Percentiles rank a stretch among this genome's conserved stretches.
Evolutionary conservation across 2,797 vertebrate genomes (phyloP).

Genomic region (Sternotherus odoratus): DNA sequence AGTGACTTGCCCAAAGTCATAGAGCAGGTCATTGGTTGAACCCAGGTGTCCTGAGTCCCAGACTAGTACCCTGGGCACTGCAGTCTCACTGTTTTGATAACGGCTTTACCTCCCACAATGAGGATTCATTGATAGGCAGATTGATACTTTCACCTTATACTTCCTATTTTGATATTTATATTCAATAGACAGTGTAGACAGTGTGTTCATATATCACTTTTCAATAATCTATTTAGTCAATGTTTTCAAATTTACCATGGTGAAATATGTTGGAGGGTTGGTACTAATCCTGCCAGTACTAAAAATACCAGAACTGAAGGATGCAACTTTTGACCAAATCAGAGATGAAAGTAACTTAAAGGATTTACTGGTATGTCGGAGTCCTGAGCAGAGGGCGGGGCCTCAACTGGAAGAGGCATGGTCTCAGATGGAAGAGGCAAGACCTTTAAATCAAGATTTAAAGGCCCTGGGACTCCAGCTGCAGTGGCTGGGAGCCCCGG

Average conservation of each 20-base stretch:
- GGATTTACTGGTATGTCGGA: too few species aligned
- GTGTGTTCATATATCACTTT: not conserved
- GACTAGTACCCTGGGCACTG: not conserved
- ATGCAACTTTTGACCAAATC: not conserved
- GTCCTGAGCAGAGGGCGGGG: too few species aligned
- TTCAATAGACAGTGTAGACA: not conserved
- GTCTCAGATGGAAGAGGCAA: too few species aligned
- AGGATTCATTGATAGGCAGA: not conserved
- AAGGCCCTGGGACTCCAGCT: too few species aligned
- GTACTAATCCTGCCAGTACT: not conserved
- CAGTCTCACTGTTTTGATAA: rapidly evolving
- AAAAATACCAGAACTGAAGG: not conserved
- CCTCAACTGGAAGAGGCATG: too few species aligned
- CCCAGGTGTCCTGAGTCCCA: not conserved
- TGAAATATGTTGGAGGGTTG: not conserved
- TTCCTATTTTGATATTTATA: not conserved
- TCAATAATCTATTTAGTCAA: not conserved
- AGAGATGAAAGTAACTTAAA: too few species aligned
- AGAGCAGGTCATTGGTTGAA: not conserved
- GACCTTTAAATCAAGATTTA: too few species aligned
- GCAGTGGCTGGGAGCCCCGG: too few species aligned
- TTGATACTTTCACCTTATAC: not conserved
- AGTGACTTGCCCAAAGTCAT: not conserved
- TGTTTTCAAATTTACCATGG: not conserved
- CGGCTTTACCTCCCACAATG: rapidly evolving